Evolutionary conservation across 30 jellyfish, hydroid and myxozoan species (phyloP).

Genomic region (Cassiopea xamachana): DNA sequence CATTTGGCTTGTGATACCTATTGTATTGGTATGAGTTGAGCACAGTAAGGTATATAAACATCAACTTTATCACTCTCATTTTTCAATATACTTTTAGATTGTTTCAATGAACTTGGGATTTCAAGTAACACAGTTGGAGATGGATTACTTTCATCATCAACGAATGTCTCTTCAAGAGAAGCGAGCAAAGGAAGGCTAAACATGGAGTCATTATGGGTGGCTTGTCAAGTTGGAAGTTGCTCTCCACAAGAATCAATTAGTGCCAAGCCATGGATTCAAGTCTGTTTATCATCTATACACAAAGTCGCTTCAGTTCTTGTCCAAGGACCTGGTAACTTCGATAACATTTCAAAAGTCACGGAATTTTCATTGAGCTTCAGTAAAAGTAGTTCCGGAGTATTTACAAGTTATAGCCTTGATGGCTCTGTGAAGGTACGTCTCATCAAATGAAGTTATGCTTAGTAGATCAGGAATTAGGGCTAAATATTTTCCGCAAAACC

Average conservation of each 20-base stretch:
- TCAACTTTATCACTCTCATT: no score
- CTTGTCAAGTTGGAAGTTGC: background rate
- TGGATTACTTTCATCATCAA: slow-evolving; percentile 46
- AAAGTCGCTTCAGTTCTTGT: slow-evolving; percentile 36
- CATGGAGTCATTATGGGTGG: slow-evolving; percentile 39
- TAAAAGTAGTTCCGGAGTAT: background rate
- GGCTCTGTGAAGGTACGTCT: slow-evolving; percentile 42
- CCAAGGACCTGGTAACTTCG: slow-evolving; percentile 63
- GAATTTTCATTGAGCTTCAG: slow-evolving; percentile 40
- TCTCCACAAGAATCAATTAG: slow-evolving; percentile 21
- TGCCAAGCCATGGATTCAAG: slow-evolving; percentile 70
- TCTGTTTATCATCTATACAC: slow-evolving; percentile 11
- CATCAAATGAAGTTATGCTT: background rate
- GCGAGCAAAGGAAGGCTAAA: slow-evolving; percentile 50
- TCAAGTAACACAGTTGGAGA: slow-evolving; percentile 3
- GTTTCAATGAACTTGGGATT: slow-evolving; percentile 47
- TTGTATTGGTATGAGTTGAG: no score
- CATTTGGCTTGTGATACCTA: no score
- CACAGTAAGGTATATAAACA: no score
- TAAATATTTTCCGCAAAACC: background rate
- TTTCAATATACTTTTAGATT: slow-evolving; percentile 3
- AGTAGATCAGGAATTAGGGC: background rate
- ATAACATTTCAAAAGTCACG: slow-evolving; percentile 41
- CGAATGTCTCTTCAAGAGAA: slow-evolving; percentile 28
- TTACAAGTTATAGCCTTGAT: slow-evolving; percentile 16